Evolutionary conservation across 2,113 vertebrate species (phyloP).

Genomic region (Chionodraco myersi): DNA sequence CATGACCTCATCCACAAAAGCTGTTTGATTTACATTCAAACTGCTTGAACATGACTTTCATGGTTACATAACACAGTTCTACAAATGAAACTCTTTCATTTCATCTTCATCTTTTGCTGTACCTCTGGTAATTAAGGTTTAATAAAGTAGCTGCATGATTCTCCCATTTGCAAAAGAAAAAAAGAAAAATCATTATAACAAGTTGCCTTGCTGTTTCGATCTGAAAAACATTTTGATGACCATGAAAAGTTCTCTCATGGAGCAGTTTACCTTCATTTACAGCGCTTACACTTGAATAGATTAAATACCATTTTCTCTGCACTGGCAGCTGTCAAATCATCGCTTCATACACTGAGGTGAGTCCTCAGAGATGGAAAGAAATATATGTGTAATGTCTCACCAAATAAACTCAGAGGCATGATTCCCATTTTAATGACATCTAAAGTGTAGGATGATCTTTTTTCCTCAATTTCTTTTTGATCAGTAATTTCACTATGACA

Average conservation of each 20-base stretch:
- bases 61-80: neutral
- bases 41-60: conserved; percentile 11
- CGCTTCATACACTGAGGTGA: conserved; percentile 1
- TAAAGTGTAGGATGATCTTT: conserved; percentile 4
- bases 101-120: neutral
- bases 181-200: neutral
- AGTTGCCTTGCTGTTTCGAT: neutral
- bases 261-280: conserved; percentile 17
- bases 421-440: conserved; percentile 29
- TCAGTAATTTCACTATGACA: conserved; percentile 14
- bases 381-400: neutral
- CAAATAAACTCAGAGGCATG: conserved; percentile 34
- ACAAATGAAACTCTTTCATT: neutral
- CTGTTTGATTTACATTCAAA: conserved; percentile 19
- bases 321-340: conserved; percentile 3
- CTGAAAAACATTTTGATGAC: conserved; percentile 5
- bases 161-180: neutral
- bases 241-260: conserved; percentile 13
- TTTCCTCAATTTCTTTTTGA: neutral
- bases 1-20: conserved; percentile 31
- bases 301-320: conserved; percentile 12
- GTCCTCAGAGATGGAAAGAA: conserved; percentile 21
- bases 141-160: neutral
- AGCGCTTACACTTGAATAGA: conserved; percentile 10
- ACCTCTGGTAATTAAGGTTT: conserved; percentile 3